These are phyloP conservation scores for Caenorhabditis macrosperma DNA, from an alignment of 2,888 invertebrate genomes.

Conservation along the genomic window DNA sequence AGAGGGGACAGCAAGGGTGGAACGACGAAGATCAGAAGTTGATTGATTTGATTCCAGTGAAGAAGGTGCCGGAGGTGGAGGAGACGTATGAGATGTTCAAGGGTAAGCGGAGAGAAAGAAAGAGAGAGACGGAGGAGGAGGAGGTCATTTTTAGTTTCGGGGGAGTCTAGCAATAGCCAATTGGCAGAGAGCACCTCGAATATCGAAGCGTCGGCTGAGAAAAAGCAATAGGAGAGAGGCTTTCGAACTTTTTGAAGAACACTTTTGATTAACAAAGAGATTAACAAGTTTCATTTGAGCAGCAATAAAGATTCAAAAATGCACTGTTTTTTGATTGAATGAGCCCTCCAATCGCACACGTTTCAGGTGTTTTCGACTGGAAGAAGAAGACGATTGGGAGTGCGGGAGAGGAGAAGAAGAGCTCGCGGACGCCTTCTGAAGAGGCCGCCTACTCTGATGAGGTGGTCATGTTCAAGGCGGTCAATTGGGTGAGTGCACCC, in stretches of 20 bases:
- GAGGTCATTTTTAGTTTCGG: too few relatives aligned
- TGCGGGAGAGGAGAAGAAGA: neutral
- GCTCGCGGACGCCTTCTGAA: neutral
- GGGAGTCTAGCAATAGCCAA: too few relatives aligned
- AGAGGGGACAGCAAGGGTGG: conserved; percentile 2
- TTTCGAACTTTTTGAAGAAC: too few relatives aligned
- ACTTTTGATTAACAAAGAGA: too few relatives aligned
- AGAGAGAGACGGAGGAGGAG: too few relatives aligned
- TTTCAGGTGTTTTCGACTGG: neutral
- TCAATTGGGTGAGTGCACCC: conserved; percentile 8
- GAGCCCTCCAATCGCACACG: too few relatives aligned
- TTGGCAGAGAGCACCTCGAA: too few relatives aligned
- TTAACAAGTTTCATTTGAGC: too few relatives aligned
- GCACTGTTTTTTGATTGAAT: neutral
- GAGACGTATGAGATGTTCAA: neutral
- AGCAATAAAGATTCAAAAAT: too few relatives aligned
- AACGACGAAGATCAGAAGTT: conserved; percentile 36
- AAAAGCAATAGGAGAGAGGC: too few relatives aligned
- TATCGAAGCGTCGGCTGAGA: too few relatives aligned
- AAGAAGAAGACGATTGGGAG: neutral
- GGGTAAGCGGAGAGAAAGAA: too few relatives aligned
- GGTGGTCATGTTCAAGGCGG: conserved; percentile 13
- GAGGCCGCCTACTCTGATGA: neutral
- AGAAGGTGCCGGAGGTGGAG: neutral
- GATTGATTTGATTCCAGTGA: conserved; percentile 4